A percentile compares a stretch with the other conserved stretches of the same genome.
These are phyloP conservation scores for Koerneria pararmatus DNA, from an alignment of 2,888 invertebrate genomes.

Conservation along the genomic window DNA sequence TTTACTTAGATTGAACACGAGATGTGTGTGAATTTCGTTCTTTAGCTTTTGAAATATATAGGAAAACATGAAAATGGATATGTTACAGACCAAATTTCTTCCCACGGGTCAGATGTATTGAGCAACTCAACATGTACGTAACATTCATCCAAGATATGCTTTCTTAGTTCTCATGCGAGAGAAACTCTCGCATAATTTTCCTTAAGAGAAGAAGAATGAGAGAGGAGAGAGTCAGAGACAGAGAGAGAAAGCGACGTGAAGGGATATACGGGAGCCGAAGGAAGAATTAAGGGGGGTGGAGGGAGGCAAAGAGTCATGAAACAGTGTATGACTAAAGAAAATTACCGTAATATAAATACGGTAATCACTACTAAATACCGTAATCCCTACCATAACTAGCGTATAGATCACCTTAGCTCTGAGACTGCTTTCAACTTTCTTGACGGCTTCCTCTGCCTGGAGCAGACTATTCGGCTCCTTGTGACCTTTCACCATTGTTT, in stretches of 20 bases:
- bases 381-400: constrained; percentile 14
- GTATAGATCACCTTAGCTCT: constrained; percentile 20
- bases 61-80: too few species aligned
- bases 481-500: background rate
- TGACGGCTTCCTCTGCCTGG: constrained; percentile 25
- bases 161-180: too few species aligned
- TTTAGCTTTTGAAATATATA: too few species aligned
- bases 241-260: background rate
- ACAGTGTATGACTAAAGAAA: background rate
- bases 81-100: too few species aligned
- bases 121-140: too few species aligned
- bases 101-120: too few species aligned
- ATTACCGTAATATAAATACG: background rate
- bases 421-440: constrained; percentile 15
- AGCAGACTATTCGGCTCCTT: constrained; percentile 25
- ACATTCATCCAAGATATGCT: too few species aligned
- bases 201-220: too few species aligned
- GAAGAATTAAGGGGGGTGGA: background rate
- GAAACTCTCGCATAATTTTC: too few species aligned
- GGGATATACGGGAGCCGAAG: background rate
- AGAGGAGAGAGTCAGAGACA: constrained; percentile 8
- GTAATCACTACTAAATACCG: background rate
- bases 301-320: background rate
- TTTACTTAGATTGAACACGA: too few species aligned
- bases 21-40: too few species aligned